A percentile compares a stretch with the other conserved stretches of the same genome.
phyloP scores from a whole-genome alignment of 2,888 invertebrate genomes.

The Dicyrtoma fusca region DNA sequence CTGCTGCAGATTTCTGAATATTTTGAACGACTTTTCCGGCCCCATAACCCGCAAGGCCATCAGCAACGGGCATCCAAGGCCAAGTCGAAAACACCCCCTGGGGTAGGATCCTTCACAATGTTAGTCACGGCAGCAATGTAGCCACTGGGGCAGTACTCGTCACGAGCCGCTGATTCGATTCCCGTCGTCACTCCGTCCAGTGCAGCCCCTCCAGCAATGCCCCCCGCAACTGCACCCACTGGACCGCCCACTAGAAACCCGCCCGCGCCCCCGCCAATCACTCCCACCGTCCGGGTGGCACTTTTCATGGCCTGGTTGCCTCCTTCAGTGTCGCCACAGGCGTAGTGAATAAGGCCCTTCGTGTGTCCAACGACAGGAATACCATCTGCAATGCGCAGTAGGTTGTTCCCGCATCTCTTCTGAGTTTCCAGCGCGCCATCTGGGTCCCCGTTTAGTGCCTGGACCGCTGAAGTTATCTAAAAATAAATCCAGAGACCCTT shows the following conservation, averaged over 20 bases:
- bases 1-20: too few species aligned
- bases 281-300: conserved; percentile 38
- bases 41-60: too few species aligned
- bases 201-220: neutral
- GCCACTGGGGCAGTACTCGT: too few species aligned
- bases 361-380: conserved; percentile 47
- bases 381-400: conserved; percentile 36
- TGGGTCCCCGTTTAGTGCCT: too few species aligned
- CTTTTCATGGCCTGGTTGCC: conserved; percentile 43
- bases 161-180: neutral
- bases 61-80: too few species aligned
- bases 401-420: neutral
- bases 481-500: too few species aligned
- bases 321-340: conserved; percentile 41
- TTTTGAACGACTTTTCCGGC: too few species aligned
- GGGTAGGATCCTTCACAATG: too few species aligned
- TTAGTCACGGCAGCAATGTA: too few species aligned
- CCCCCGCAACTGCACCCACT: conserved; percentile 18
- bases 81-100: too few species aligned
- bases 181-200: neutral
- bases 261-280: conserved; percentile 30
- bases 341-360: conserved; percentile 43
- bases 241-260: conserved; percentile 32
- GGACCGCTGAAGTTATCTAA: too few species aligned
- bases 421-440: neutral